Conservation (phyloP, 2,888 invertebrate genomes). For the Hylaea fasciaria region DNA sequence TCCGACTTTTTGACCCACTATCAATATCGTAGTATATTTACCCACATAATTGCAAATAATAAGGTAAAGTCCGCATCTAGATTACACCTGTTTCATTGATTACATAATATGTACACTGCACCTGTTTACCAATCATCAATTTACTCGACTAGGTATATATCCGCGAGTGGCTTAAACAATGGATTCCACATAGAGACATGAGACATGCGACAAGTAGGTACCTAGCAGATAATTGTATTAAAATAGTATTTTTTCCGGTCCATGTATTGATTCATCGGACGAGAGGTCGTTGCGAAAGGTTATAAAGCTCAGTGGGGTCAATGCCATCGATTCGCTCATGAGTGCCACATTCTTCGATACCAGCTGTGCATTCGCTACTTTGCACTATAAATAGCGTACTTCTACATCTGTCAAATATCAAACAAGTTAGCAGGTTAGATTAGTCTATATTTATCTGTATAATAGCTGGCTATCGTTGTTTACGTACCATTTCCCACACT, state of each 20-base stretch:
- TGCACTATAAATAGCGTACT: constrained; percentile 27
- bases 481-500: constrained; percentile 69
- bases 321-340: constrained; percentile 21
- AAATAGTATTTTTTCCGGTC: neutral
- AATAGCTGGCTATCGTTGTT: neutral
- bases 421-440: constrained; percentile 24
- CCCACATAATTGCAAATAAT: no score
- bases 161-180: no score
- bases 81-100: no score
- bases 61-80: no score
- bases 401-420: constrained; percentile 32
- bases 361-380: constrained; percentile 31
- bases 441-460: neutral
- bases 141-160: no score
- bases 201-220: no score
- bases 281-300: constrained; percentile 22
- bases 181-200: no score
- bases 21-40: no score
- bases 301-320: constrained; percentile 27
- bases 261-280: constrained; percentile 14
- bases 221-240: no score
- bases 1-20: no score
- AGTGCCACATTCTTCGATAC: constrained; percentile 31
- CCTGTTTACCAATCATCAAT: no score
- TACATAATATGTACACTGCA: no score